These are phyloP conservation scores for Meghimatium bilineatum DNA, from an alignment of 2,888 invertebrate species.

Conservation along the genomic window DNA sequence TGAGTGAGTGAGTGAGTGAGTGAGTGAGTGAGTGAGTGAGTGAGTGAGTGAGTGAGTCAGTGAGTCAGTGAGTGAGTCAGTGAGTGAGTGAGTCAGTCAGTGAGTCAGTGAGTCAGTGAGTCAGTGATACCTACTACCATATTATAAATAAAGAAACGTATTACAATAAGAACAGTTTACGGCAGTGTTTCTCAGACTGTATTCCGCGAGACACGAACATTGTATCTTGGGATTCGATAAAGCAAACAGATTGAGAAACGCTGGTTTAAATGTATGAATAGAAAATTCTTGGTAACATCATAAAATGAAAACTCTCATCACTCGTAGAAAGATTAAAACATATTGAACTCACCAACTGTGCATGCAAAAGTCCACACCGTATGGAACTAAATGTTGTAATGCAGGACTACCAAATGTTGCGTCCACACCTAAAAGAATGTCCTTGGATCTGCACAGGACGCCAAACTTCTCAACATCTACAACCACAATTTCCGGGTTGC, in stretches of 20 bases:
- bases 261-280: too few species aligned
- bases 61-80: background rate
- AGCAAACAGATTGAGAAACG: too few species aligned
- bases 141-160: too few species aligned
- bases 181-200: too few species aligned
- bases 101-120: background rate
- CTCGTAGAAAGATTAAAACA: background rate
- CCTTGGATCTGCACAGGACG: conserved; percentile 59
- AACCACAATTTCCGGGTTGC: conserved; percentile 75
- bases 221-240: too few species aligned
- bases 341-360: conserved; percentile 72
- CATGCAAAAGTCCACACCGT: conserved; percentile 74
- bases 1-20: background rate
- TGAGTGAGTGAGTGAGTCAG: background rate
- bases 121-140: too few species aligned
- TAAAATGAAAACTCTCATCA: too few species aligned
- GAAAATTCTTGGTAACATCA: too few species aligned
- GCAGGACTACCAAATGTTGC: conserved; percentile 75
- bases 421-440: conserved; percentile 73
- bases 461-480: conserved; percentile 74
- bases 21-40: background rate
- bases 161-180: too few species aligned
- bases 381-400: conserved; percentile 71
- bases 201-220: too few species aligned
- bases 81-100: background rate